These are phyloP conservation scores for Eubasilissa regina DNA, from an alignment of 1,140 invertebrate species.

Conservation along the genomic window DNA sequence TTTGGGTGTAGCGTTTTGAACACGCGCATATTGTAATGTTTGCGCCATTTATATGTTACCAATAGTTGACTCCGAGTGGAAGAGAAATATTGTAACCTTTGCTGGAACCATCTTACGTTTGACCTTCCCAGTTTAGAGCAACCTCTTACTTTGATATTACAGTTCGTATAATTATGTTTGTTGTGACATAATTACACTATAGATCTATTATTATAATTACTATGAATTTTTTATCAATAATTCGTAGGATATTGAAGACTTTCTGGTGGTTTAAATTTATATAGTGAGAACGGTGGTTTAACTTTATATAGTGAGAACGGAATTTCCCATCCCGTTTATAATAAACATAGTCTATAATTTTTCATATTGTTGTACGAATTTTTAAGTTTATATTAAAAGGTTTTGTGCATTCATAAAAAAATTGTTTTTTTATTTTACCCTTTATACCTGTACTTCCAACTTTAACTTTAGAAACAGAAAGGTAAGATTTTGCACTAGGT, in stretches of 20 bases:
- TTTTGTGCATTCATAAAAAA: conserved; percentile 75
- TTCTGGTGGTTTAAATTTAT: conserved; percentile 64
- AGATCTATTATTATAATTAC: conserved; percentile 45
- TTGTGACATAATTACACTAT: conserved; percentile 8
- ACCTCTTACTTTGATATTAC: conserved; percentile 28
- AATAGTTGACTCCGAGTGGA: background rate
- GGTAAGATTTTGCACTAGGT: too few relatives aligned
- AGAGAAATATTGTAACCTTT: background rate
- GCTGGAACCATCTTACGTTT: background rate
- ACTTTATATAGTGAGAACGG: conserved; percentile 76
- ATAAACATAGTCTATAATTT: conserved; percentile 82
- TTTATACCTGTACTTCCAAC: background rate
- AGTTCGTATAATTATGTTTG: conserved; percentile 1
- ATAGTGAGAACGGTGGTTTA: conserved; percentile 74
- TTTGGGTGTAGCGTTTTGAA: conserved; percentile 60
- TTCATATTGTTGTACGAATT: conserved; percentile 87
- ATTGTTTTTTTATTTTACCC: conserved; percentile 23
- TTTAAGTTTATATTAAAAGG: conserved; percentile 89
- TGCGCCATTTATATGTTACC: conserved; percentile 41
- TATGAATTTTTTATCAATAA: conserved; percentile 57
- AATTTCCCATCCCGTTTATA: conserved; percentile 77
- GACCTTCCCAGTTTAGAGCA: background rate
- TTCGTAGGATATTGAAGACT: conserved; percentile 59
- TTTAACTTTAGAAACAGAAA: too few relatives aligned
- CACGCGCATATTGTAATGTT: conserved; percentile 51